Base-by-base conservation (phyloP, 37 sponge, comb jelly and placozoan species). In the Dysidea cf. avara region DNA sequence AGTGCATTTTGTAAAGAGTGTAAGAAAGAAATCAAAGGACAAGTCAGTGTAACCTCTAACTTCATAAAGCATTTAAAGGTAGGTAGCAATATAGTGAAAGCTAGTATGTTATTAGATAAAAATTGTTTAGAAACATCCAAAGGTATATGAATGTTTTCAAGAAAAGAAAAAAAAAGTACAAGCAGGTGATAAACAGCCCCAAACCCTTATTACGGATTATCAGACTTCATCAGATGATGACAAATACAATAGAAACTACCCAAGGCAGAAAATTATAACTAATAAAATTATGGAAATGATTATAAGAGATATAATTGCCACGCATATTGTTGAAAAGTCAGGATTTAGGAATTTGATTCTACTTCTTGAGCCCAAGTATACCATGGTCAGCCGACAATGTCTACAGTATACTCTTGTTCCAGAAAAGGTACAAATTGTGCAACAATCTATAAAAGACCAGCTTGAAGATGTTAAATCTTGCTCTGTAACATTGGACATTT, bases 1-100 rank as follows among this genome's bases (percentile, higher is more conserved):
- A 58, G 26, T 12, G 61, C 11, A 14, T 29, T 29, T 12, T 58
- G 61, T 16, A 58, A 58, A 30, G 18, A 29, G 11, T 58, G 61
- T 58, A 58, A 58, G 61, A 58, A 58, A 58, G 61, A 58, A 16
- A 58, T 58, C 26, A 58, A 58, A 58, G 61, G 61, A 11, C 61
- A 20, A 30, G 26, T 14, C 12, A 30, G 61, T 18, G 26, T 58
- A 58, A 9, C 61, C 22, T 58, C 61, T 9, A 58, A 58, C 26
- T 58, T 58, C 26, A 30, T 58, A 9, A 58, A 30, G 11, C n/a
- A 58, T 58, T 16, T 58, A 58, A 58, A 58, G 18, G 61, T 58
- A 58, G 26, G 18, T 9, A 12, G n/a, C n/a, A n/a, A n/a, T n/a
- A n/a, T n/a, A n/a, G n/a, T n/a, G n/a, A n/a, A n/a, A n/a, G n/a